Conservation (phyloP, 2,888 invertebrate genomes). For the Rotaria magnacalcarata region DNA sequence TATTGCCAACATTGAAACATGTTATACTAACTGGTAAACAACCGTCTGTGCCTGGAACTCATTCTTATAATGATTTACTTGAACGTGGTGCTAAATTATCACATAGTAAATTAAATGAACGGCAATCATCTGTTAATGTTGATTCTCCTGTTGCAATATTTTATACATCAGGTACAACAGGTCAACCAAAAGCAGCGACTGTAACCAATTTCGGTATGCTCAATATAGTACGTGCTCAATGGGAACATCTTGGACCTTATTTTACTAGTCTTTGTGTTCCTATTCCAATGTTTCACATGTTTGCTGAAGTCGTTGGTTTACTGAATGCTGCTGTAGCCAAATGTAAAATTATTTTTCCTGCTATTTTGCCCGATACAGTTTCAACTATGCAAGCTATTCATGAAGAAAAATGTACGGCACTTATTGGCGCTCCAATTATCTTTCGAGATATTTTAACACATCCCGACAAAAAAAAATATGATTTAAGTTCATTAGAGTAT, state of each 20-base stretch:
- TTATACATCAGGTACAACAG: conserved; percentile 67
- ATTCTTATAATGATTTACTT: neutral
- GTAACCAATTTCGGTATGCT: conserved; percentile 70
- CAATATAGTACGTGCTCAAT: conserved; percentile 67
- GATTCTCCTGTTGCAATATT: neutral
- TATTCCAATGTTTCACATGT: conserved; percentile 63
- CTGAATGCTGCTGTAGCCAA: conserved; percentile 18
- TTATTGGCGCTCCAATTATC: conserved; percentile 81
- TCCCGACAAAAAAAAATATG: conserved; percentile 56
- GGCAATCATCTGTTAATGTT: neutral
- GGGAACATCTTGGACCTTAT: conserved; percentile 48
- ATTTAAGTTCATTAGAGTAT: conserved; percentile 53
- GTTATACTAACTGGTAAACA: conserved; percentile 21
- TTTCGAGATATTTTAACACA: conserved; percentile 70
- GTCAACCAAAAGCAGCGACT: conserved; percentile 72
- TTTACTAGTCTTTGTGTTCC: conserved; percentile 61
- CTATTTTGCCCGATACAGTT: conserved; percentile 29
- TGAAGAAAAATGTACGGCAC: conserved; percentile 68
- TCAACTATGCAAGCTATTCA: conserved; percentile 61
- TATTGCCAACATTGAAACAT: conserved; percentile 38
- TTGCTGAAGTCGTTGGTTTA: conserved; percentile 22
- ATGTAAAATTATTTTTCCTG: conserved; percentile 34
- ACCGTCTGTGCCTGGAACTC: neutral
- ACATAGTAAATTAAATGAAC: neutral
- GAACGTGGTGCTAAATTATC: neutral